A percentile compares a stretch with the other conserved stretches of the same genome.
Evolutionary conservation across 2,797 vertebrate species (phyloP).

Genomic region (Triplophysa bombifrons): DNA sequence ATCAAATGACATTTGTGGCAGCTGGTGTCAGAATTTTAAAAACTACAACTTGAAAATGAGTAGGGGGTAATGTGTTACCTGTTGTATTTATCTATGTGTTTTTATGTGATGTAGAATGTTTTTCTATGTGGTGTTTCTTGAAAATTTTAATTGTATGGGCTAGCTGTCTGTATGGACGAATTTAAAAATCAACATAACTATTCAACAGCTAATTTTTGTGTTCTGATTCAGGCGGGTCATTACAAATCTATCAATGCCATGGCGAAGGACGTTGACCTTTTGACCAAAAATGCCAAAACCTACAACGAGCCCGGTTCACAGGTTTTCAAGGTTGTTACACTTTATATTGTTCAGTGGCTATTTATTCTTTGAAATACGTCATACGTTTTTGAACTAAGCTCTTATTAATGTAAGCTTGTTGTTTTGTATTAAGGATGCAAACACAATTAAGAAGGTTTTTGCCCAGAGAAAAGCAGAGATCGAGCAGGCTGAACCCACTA

Average conservation of each 20-base stretch:
- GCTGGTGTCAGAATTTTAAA: too few relatives aligned
- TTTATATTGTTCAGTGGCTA: neutral
- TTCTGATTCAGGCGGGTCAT: conserved; percentile 80
- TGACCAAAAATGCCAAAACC: conserved; percentile 98
- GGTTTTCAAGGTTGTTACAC: conserved; percentile 90
- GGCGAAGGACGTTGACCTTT: conserved; percentile 95
- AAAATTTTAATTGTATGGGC: too few relatives aligned
- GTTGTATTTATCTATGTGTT: too few relatives aligned
- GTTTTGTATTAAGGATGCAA: conserved; percentile 87
- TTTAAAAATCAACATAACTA: neutral
- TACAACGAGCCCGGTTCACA: conserved; percentile 99
- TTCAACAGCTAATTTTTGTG: conserved; percentile 4
- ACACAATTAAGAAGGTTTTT: conserved; percentile 97
- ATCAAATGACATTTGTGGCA: too few relatives aligned
- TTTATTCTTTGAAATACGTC: neutral
- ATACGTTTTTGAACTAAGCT: neutral
- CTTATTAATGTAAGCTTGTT: neutral
- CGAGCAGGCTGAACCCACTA: conserved; percentile 92
- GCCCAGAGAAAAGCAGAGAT: conserved; percentile 94
- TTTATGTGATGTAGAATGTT: too few relatives aligned
- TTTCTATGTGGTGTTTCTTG: too few relatives aligned
- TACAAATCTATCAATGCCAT: conserved; percentile 95
- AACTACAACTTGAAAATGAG: too few relatives aligned
- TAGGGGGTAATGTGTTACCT: too few relatives aligned
- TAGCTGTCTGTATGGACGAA: too few relatives aligned